Evolutionary conservation across 1,140 invertebrate genomes (phyloP).

Genomic region (Xylocopa sonorina): DNA sequence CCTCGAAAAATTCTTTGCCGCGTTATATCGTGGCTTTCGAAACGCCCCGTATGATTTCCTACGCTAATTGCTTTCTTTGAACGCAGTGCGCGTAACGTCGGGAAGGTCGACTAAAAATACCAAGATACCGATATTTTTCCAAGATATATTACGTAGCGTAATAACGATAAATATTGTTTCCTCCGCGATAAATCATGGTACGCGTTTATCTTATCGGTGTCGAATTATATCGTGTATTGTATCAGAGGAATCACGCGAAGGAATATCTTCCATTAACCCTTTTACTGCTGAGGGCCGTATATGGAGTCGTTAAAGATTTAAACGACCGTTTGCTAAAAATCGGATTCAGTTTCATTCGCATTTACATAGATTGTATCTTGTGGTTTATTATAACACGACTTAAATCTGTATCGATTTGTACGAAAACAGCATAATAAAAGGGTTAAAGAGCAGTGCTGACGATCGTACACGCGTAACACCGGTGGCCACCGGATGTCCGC

Average conservation of each 20-base stretch:
- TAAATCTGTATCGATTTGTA: too few species aligned
- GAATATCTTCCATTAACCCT: slow-evolving; percentile 11
- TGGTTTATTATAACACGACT: too few species aligned
- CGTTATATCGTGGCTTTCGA: not conserved
- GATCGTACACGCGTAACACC: slow-evolving; percentile 44
- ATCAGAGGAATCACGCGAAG: too few species aligned
- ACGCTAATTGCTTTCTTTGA: not conserved
- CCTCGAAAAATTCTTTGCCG: not conserved
- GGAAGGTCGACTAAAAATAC: slow-evolving; percentile 22
- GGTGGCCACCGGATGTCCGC: slow-evolving; percentile 74
- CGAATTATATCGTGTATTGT: slow-evolving; percentile 50
- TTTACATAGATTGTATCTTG: too few species aligned
- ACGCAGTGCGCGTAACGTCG: not conserved
- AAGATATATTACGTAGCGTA: not conserved
- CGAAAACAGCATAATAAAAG: too few species aligned
- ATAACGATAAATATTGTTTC: slow-evolving; percentile 42
- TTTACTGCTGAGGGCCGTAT: too few species aligned
- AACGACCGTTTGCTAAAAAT: too few species aligned
- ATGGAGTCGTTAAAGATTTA: too few species aligned
- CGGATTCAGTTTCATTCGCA: too few species aligned
- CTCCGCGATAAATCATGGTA: slow-evolving; percentile 15
- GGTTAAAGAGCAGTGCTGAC: slow-evolving; percentile 18
- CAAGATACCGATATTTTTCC: slow-evolving; percentile 15
- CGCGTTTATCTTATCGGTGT: slow-evolving; percentile 25
- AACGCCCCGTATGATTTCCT: not conserved